Base-by-base conservation (phyloP, 2,797 vertebrate genomes). In the Silurus lanzhouensis region DNA sequence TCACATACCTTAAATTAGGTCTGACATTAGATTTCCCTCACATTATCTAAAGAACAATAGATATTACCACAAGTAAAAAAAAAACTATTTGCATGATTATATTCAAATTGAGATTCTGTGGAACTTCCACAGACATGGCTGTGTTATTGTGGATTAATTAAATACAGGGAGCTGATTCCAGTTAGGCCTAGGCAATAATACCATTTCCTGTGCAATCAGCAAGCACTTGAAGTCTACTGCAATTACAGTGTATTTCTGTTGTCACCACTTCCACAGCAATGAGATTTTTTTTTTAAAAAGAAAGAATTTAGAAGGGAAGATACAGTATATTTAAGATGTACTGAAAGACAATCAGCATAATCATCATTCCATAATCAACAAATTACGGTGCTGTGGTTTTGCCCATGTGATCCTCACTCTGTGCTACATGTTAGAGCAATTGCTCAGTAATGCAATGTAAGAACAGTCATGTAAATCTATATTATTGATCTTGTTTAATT, bases 401-500 rank as follows among this genome's bases (percentile, higher is more conserved):
- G 87, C 77, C 81, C 87, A 86, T 87, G 85, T 94, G 88, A 91
- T 90, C 92, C 94, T 92, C 90, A 72, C 72, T 77, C 57, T 85
- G 84, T 90, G 89, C 72, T 86, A 81, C 77, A 89, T 64, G 83
- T 68, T 84, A 90, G 84, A 88, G 72, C 83, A 75, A 86, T 86
- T 80, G 84, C 86, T 87, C 80, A 82, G 86, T 90, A 91, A 94
- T 88, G 90, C 89, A 91, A 93, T 91, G 93, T 91, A 94, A 93
- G 91, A 90, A 87, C 82, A 81, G 90, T 92, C 89, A 89, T 93
- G 92, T 92, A 92, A 92, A 94, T 94, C 92, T 93, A 93, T 93
- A 94, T 94, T 93, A 93, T 94, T 95, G 94, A 95, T 94, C 92
- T 93, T 93, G 92, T 88, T 88, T 91, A 93, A 94, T 94, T 92